Evolutionary conservation across 2,113 vertebrate species (phyloP), one percentile per base, ranked within the genome.

Genomic region (Candoia aspera): DNA sequence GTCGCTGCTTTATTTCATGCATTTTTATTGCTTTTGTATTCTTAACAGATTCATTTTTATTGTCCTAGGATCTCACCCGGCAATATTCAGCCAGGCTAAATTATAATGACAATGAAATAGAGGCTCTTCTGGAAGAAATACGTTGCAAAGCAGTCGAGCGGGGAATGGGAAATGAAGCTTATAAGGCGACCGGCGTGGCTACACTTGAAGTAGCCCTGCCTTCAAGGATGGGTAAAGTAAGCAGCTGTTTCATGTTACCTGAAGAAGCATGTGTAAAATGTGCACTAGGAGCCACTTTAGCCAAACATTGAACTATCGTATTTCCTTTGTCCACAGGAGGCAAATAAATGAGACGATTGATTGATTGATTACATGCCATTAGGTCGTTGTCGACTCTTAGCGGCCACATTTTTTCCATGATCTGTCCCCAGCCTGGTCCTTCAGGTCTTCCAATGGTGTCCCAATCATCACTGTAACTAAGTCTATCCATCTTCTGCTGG

Each of bases 131-230:
- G 91, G 99, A 99, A 96, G 96, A 96, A 90, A 98, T 99, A 93
- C 95, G 98, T 1, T 96, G 96, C 49, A 98, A 98, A 96, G 97
- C 99, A 0, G 95, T 99, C 53, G 97, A 97, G 91, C 98, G 98
- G 29, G 98, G 98, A 24, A 96, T 96, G 62, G 98, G 98, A 92
- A 99, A 99, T 95, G 97, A 98, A 92, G 97, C 97, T 21, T 99
- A 97, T 89, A 98, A 96, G 92, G 96, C 98, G 83, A 99, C 98
- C 0, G 97, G 97, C 2, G 96, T 99, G 90, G 99, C 99, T 0
- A 98, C 98, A 0, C 97, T 99, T 83, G 98, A 99, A 94, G 97
- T 99, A 17, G 97, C 98, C 91, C 96, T 99, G 91, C 98, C 99
- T 88, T 88, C 95, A 2, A 96, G 95, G 86, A 62, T 94, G 10